These are phyloP conservation scores for Noctua janthe DNA, from an alignment of 2,888 invertebrate species.

Conservation along the genomic window DNA sequence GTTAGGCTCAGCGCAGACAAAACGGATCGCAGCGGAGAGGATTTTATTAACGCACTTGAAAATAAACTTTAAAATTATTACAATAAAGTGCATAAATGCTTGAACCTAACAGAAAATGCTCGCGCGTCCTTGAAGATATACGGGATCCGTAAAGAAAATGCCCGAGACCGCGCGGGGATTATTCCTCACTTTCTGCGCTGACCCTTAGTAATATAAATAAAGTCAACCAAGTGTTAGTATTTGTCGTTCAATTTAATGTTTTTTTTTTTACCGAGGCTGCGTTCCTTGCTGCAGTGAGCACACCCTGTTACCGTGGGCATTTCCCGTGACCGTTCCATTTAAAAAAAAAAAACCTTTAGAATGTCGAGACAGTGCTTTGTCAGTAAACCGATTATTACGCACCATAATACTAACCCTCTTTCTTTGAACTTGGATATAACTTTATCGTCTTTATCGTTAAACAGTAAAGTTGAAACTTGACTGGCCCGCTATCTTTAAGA, in stretches of 20 bases:
- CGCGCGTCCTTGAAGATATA: too few relatives aligned
- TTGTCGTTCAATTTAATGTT: conserved; percentile 27
- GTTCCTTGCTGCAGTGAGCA: conserved; percentile 28
- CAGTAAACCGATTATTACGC: conserved; percentile 63
- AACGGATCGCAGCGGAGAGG: too few relatives aligned
- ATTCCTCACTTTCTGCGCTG: too few relatives aligned
- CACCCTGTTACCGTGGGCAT: conserved; percentile 70
- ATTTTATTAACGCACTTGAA: too few relatives aligned
- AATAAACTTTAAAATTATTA: too few relatives aligned
- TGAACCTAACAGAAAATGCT: too few relatives aligned
- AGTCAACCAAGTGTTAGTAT: conserved; percentile 7
- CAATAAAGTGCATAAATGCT: too few relatives aligned
- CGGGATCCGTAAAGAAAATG: too few relatives aligned
- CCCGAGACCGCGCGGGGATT: too few relatives aligned
- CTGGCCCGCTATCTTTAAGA: conserved; percentile 2
- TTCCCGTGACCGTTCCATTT: conserved; percentile 77
- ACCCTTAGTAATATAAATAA: conserved; percentile 2
- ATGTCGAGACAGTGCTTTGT: conserved; percentile 63
- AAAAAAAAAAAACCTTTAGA: conserved; percentile 62
- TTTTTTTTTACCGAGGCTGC: conserved; percentile 34
- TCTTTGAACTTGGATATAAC: not conserved
- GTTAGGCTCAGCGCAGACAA: not conserved
- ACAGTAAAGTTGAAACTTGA: conserved; percentile 29
- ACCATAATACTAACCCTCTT: conserved; percentile 52
- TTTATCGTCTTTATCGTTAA: conserved; percentile 1